Base-by-base conservation (phyloP, 2,888 invertebrate species). In the Drosophila austrosaltans region DNA sequence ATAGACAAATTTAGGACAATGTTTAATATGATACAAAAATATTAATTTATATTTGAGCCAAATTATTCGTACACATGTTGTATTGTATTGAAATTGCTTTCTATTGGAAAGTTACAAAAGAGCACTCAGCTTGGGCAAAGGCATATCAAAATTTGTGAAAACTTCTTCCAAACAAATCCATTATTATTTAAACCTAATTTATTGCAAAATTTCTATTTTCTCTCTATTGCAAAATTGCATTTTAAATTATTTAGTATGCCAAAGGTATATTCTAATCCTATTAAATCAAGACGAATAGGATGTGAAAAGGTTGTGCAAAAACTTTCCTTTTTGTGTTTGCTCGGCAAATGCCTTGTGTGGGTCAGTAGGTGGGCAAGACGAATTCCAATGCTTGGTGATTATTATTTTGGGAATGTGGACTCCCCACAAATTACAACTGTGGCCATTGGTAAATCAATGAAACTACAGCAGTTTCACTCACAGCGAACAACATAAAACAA, bases 401-500 rank as follows among this genome's bases (percentile, higher is more conserved):
- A 12, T 40, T 42, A 42, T 16, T 42, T 36, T 36, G 36, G 8
- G 36, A 1, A n/a, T 42, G 42, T 42, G 16, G 42, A 48, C 44
- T 48, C 44, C 44, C 44, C 22, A 28, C 28, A 4, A 28, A 20
- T 20, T 22, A 20, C 22, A 22, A 48, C 7, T 20, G 8, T 48
- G 8, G 16, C 53, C 30, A 57, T 59, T 67, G 57, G 64, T 66
- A 74, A 70, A 70, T 79, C 75, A 78, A 79, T 77, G 72, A 72
- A 44, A 20, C 71, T 64, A 40, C 63, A 40, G 80, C 82, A 84
- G 44, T 82, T 85, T 82, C 86, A 68, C 77, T 64, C 54, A 4
- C 61, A 59, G 42, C 12, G 36, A 8, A 44, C 8, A 48, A 48
- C 48, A 12, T 6, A 28, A 36, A 28, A 53, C 66, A 69, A 74